Evolutionary conservation across 2,888 invertebrate genomes (phyloP), one percentile per base, ranked within the genome.

Genomic region (Prosopocoilus inquinatus): DNA sequence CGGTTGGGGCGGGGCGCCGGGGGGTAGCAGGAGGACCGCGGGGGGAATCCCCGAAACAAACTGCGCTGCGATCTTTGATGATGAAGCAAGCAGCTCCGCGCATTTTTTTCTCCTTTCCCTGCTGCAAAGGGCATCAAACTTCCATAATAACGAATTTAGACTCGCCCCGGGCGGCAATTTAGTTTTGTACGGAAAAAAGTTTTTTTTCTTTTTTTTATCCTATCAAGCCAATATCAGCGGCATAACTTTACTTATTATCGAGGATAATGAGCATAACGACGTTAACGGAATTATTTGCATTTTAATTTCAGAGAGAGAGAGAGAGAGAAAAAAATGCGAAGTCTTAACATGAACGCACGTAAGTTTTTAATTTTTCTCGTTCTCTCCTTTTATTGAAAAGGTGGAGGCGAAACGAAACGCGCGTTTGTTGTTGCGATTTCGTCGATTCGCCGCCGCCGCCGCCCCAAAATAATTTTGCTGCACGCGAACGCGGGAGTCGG

Each of bases 61-160:
- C 36, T 36, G 9, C n/a, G 11, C 15, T 15, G 41, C n/a, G 41
- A 41, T 41, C 41, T 11, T 41, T 41, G 15, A 16, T 41, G 15
- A 16, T 16, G 41, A 9, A 41, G 15, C 11, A 11, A 11, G 38
- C 38, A 11, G 59, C 59, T 55, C 57, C 52, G 52, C 57, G 55
- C 59, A 56, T 52, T 57, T 57, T 59, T 60, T 60, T 41, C 15
- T 41, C 12, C 41, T 28, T n/a, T n/a, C n/a, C n/a, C n/a, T n/a
- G n/a, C n/a, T 28, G 20, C 20, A 28, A 58, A 45, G 54, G 51
- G 60, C 57, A 36, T 47, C 47, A 57, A 60, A 60, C 57, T 60
- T 60, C 60, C 56, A 60, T 60, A 60, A 60, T 41, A 41, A 41
- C 60, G 52, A 60, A 60, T 60, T 60, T 60, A 60, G 57, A 60